phyloP scores from a whole-genome alignment of 1,140 invertebrate genomes.

The Druon quercuslanigerum region DNA sequence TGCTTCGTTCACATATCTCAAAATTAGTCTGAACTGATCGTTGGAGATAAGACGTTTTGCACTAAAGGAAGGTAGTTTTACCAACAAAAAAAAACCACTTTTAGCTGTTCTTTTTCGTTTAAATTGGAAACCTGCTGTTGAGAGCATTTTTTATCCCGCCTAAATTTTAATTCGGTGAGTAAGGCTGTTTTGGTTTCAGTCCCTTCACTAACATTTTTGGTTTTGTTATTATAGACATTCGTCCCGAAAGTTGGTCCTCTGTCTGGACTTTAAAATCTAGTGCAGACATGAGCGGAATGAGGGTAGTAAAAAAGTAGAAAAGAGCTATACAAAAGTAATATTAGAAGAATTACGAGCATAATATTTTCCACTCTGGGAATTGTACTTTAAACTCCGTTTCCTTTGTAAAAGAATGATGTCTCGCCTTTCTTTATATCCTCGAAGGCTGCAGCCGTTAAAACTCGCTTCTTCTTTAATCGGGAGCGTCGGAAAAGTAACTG shows the following conservation, averaged over 20 bases:
- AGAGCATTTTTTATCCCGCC: too few species aligned
- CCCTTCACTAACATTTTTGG: too few species aligned
- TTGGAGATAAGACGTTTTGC: too few species aligned
- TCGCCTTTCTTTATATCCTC: constrained; percentile 14
- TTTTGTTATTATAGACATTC: too few species aligned
- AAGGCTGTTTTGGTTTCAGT: too few species aligned
- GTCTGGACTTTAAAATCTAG: background rate
- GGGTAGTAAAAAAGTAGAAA: background rate
- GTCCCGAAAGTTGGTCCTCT: background rate
- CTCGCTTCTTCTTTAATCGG: constrained; percentile 54
- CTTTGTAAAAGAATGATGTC: background rate
- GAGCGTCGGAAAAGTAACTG: constrained; percentile 43
- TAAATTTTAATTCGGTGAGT: too few species aligned
- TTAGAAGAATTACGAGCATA: background rate
- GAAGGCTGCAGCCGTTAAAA: constrained; percentile 38
- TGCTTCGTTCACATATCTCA: too few species aligned
- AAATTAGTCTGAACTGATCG: too few species aligned
- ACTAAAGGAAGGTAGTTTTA: too few species aligned
- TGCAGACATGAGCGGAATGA: background rate
- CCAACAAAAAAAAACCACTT: too few species aligned
- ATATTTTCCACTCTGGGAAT: background rate
- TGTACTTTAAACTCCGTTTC: background rate
- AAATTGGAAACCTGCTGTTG: too few species aligned
- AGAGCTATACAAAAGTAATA: background rate
- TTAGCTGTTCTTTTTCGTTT: too few species aligned